phyloP scores from a whole-genome alignment of 2,888 invertebrate species.

The Stenichneumon culpator region DNA sequence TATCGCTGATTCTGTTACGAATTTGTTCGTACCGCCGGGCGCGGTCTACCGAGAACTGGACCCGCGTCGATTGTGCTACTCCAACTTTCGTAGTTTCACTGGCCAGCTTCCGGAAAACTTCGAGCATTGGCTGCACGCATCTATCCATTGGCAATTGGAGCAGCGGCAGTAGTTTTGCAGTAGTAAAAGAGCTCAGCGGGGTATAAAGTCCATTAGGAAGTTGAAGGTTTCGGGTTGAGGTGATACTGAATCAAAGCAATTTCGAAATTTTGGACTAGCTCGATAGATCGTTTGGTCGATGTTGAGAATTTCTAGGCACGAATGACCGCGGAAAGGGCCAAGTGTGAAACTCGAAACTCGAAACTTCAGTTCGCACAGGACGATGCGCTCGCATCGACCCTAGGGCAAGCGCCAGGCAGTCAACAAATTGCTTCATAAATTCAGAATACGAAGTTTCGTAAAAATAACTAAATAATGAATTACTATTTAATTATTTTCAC shows the following conservation, averaged over 20 bases:
- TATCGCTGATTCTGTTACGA: constrained; percentile 36
- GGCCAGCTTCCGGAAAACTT: constrained; percentile 3
- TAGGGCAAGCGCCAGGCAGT: too few relatives aligned
- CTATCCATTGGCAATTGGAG: constrained; percentile 4
- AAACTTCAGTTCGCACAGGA: not conserved
- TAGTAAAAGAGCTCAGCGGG: constrained; percentile 42
- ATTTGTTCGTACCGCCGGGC: constrained; percentile 22
- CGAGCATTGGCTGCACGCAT: not conserved
- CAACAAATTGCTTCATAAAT: too few relatives aligned
- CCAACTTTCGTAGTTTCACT: constrained; percentile 28
- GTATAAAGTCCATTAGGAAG: constrained; percentile 68
- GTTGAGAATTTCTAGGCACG: not conserved
- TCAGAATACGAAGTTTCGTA: too few relatives aligned
- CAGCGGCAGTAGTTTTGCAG: constrained; percentile 25
- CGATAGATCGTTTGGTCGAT: constrained; percentile 40
- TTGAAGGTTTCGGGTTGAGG: constrained; percentile 57
- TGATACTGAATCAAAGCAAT: constrained; percentile 71
- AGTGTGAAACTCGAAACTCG: constrained; percentile 1
- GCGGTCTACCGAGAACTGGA: constrained; percentile 11
- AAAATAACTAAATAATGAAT: too few relatives aligned
- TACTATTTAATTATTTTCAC: too few relatives aligned
- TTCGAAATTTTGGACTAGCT: constrained; percentile 66
- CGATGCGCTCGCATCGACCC: not conserved
- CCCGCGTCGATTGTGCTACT: not conserved
- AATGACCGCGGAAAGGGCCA: not conserved